Evolutionary conservation across 2,888 invertebrate genomes (phyloP), one percentile per base, ranked within the genome.

Genomic region (Epinotia demarniana): DNA sequence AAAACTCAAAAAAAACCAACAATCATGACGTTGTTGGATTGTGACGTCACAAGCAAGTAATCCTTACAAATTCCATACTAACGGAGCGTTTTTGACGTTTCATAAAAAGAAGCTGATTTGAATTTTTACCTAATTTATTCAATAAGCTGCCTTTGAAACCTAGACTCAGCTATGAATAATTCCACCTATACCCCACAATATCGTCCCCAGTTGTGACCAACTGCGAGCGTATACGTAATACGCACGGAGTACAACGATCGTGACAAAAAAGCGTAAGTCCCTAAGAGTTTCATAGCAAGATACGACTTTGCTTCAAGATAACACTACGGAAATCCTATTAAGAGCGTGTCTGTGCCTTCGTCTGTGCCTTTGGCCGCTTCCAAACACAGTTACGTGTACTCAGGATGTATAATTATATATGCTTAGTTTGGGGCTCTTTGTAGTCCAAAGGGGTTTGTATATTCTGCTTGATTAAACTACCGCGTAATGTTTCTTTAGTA

Each of bases 291-390:
- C 6, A 33, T 53, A 66, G 49, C 18, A 4, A 66, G n/a, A 53
- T 66, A 53, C 12, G 66, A 27, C 9, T n/a, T 53, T 33, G 12
- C 16, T 11, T 12, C 27, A 49, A 5, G 64, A 2, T 16, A 8
- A 8, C 6, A 53, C 12, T 16, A 53, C 43, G 69, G 58, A 46
- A 69, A 69, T 69, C 69, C 69, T 69, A 69, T 69, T 69, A 69
- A 16, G 23, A 46, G 23, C 23, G 43, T n/a, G 69, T 69, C 69
- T 69, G 69, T 46, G 69, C 46, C 69, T 69, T 69, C 60, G 46
- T 60, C 23, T 69, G 69, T 69, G 69, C 58, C 69, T 69, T 69
- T 69, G 69, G 69, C 46, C 69, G 58, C 58, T 69, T 60, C 58
- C 58, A 69, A 69, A 60, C 69, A 69, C 58, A 69, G 60, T 69